Evolutionary conservation across 1,140 invertebrate species (phyloP).

Genomic region (Diploscapter pachys): DNA sequence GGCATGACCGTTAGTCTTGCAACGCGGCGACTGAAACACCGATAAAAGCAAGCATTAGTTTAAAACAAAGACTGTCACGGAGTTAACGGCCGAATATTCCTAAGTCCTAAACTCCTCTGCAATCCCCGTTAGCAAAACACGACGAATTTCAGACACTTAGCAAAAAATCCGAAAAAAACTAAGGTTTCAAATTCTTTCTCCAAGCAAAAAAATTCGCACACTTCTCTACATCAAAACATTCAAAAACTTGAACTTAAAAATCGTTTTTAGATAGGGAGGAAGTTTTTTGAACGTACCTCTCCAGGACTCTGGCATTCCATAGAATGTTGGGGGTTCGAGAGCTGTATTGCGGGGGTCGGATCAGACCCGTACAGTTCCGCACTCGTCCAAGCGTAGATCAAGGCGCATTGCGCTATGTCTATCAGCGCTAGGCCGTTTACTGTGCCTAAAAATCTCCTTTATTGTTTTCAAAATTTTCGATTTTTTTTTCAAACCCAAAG

Average conservation of each 20-base stretch:
- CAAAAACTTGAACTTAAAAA: background rate
- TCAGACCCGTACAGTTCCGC: slow-evolving; percentile 47
- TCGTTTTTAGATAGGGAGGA: background rate
- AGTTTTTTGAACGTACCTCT: slow-evolving; percentile 19
- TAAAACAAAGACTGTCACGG: too few relatives aligned
- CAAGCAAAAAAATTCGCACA: slow-evolving; percentile 2
- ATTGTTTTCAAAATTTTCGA: background rate
- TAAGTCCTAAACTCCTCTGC: background rate
- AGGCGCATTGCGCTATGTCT: slow-evolving; percentile 47
- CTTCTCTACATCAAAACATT: background rate
- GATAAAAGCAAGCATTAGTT: too few relatives aligned
- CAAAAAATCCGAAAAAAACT: slow-evolving; percentile 3
- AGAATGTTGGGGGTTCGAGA: slow-evolving; percentile 28
- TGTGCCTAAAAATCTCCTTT: slow-evolving; percentile 28
- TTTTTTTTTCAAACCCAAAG: slow-evolving; percentile 42
- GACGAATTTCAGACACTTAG: slow-evolving; percentile 4
- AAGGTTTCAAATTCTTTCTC: background rate
- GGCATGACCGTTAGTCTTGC: too few relatives aligned
- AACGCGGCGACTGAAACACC: too few relatives aligned
- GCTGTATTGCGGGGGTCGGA: slow-evolving; percentile 36
- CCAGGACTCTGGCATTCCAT: slow-evolving; percentile 22
- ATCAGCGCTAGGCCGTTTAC: slow-evolving; percentile 47
- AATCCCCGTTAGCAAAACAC: background rate
- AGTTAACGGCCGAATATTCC: too few relatives aligned
- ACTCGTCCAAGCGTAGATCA: slow-evolving; percentile 54